Evolutionary conservation across 2,888 invertebrate genomes (phyloP).

Genomic region (Drosophila sordidula): DNA sequence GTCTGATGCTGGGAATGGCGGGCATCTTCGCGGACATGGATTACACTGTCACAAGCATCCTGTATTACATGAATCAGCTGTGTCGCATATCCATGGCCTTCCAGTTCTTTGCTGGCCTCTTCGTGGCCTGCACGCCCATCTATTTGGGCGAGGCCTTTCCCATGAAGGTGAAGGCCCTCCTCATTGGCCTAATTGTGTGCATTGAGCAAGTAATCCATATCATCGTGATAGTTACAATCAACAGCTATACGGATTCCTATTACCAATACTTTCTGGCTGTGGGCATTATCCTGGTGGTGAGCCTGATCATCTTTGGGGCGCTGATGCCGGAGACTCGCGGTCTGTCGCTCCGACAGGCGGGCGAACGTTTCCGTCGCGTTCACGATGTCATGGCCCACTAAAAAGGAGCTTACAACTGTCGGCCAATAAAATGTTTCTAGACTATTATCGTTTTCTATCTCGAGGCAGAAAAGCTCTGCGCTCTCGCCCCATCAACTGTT

Average conservation of each 20-base stretch:
- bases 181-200: slow-evolving; percentile 65
- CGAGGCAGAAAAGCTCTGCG: too few species aligned
- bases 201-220: slow-evolving; percentile 73
- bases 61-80: slow-evolving; percentile 50
- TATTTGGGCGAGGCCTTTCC: slow-evolving; percentile 81
- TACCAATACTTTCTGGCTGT: slow-evolving; percentile 56
- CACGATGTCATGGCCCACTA: slow-evolving; percentile 58
- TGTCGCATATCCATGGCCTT: slow-evolving; percentile 56
- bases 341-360: slow-evolving; percentile 59
- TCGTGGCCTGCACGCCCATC: slow-evolving; percentile 59
- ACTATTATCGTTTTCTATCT: neutral
- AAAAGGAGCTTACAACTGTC: slow-evolving; percentile 1
- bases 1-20: slow-evolving; percentile 65
- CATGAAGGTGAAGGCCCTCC: slow-evolving; percentile 64
- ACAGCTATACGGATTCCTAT: neutral
- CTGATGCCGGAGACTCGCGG: slow-evolving; percentile 66
- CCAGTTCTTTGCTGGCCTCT: slow-evolving; percentile 76
- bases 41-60: neutral
- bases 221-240: slow-evolving; percentile 50
- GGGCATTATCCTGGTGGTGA: slow-evolving; percentile 57
- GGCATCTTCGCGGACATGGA: slow-evolving; percentile 36
- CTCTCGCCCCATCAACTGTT: neutral
- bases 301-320: slow-evolving; percentile 42
- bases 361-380: slow-evolving; percentile 48
- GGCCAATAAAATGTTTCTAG: slow-evolving; percentile 2